Conservation (phyloP, 2,113 vertebrate genomes). For the Lagopus leucura region DNA sequence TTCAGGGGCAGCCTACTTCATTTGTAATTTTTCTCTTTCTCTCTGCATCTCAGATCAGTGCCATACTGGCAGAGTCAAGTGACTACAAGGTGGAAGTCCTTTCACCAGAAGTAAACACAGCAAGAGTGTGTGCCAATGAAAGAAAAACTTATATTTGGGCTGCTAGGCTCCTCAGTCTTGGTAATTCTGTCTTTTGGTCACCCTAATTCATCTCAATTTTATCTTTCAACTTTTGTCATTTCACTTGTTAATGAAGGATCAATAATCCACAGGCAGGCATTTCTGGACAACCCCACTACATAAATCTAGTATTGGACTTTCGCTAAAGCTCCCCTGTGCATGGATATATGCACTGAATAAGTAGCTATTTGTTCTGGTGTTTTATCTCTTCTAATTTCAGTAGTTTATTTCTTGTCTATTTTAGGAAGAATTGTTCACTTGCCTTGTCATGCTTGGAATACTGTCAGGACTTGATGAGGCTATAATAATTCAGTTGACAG, state of each 20-base stretch:
- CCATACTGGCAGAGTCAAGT: constrained; percentile 30
- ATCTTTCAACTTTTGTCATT: not conserved
- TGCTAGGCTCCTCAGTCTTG: constrained; percentile 43
- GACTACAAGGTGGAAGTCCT: constrained; percentile 54
- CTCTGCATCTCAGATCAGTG: constrained; percentile 62
- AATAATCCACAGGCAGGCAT: not conserved
- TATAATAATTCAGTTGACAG: not conserved
- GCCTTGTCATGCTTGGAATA: not conserved
- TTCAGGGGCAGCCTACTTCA: not conserved
- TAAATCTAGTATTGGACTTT: not conserved
- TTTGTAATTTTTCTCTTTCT: not conserved
- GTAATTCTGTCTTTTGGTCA: constrained; percentile 38
- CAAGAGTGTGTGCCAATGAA: constrained; percentile 62
- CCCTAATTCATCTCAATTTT: not conserved
- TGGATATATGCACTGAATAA: not conserved
- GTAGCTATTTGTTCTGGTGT: not conserved
- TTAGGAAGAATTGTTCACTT: not conserved
- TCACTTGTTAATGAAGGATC: not conserved
- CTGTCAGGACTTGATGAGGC: not conserved
- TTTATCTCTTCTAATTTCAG: not conserved
- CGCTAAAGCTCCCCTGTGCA: not conserved
- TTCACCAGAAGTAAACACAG: not conserved
- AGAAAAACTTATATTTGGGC: constrained; percentile 75
- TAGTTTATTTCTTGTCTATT: not conserved
- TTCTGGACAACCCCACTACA: not conserved